Evolutionary conservation across 2,797 vertebrate species (phyloP).

Genomic region (Intellagama lesueurii): DNA sequence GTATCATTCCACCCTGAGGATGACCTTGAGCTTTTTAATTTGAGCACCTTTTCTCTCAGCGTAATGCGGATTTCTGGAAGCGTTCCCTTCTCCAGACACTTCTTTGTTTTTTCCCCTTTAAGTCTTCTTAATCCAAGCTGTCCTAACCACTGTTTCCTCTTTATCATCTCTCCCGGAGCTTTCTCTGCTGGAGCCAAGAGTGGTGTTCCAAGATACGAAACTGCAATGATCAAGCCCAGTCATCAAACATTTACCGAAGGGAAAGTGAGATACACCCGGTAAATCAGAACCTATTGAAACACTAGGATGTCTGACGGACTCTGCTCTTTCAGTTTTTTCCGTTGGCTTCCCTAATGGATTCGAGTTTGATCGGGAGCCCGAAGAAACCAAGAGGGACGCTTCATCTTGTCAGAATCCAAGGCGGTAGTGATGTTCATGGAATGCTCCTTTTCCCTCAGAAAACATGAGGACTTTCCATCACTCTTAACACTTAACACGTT

Average conservation of each 20-base stretch:
- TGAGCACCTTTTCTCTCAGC: conserved; percentile 26
- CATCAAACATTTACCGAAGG: background rate
- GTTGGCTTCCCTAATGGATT: conserved; percentile 15
- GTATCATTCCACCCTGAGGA: background rate
- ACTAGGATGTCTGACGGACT: background rate
- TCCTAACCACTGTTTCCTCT: conserved; percentile 38
- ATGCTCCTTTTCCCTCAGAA: conserved; percentile 27
- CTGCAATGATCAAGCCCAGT: background rate
- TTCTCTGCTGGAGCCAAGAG: conserved; percentile 24
- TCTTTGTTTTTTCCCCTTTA: conserved; percentile 23
- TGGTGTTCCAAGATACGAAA: fast-evolving
- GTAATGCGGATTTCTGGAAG: conserved; percentile 43
- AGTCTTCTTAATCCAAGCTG: background rate
- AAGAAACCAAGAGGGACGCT: conserved; percentile 42
- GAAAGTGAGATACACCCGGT: background rate
- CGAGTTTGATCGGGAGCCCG: conserved; percentile 33
- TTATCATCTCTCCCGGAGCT: background rate
- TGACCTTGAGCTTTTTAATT: conserved; percentile 21
- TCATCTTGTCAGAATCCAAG: conserved; percentile 48
- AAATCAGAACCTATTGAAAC: conserved; percentile 27
- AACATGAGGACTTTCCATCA: conserved; percentile 43
- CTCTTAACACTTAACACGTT: conserved; percentile 51
- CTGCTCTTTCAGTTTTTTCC: conserved; percentile 39
- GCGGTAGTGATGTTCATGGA: background rate
- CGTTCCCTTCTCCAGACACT: background rate